A percentile compares a stretch with the other conserved stretches of the same genome.
These are phyloP conservation scores for Pampusana beccarii DNA, from an alignment of 2,113 vertebrate species.

Conservation along the genomic window DNA sequence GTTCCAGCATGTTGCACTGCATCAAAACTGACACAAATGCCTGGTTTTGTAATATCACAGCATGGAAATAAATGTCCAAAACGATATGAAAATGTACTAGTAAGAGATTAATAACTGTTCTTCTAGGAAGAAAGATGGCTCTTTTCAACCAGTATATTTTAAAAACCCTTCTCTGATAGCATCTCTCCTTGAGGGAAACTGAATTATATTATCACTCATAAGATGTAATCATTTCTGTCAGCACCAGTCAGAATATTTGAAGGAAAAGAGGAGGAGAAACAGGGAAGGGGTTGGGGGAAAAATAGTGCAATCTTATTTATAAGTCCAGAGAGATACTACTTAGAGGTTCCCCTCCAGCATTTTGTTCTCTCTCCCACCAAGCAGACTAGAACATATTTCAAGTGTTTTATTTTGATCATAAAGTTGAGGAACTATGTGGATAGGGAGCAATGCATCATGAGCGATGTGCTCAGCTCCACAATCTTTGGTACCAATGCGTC, in stretches of 20 bases:
- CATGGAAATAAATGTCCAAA: slow-evolving; percentile 82
- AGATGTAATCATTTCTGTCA: slow-evolving; percentile 80
- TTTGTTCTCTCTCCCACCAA: not conserved
- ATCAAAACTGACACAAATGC: slow-evolving; percentile 82
- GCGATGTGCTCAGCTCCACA: not conserved
- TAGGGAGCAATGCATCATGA: slow-evolving; percentile 18
- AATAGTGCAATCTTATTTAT: not conserved
- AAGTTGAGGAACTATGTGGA: slow-evolving; percentile 17
- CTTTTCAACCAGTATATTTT: slow-evolving; percentile 83
- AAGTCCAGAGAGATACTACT: not conserved
- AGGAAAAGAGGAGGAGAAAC: slow-evolving; percentile 44
- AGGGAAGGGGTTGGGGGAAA: not conserved
- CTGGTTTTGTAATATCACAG: slow-evolving; percentile 78
- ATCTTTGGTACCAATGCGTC: not conserved
- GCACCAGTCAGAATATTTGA: slow-evolving; percentile 53
- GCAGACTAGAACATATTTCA: slow-evolving; percentile 35
- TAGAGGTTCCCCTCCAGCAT: slow-evolving; percentile 9
- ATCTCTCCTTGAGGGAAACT: slow-evolving; percentile 77
- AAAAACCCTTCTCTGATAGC: slow-evolving; percentile 75
- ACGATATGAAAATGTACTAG: slow-evolving; percentile 80
- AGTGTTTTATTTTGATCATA: slow-evolving; percentile 57
- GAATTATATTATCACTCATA: slow-evolving; percentile 85
- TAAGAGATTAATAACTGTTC: slow-evolving; percentile 83
- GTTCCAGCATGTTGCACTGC: slow-evolving; percentile 78
- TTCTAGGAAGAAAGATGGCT: slow-evolving; percentile 78